Evolutionary conservation across 2,888 invertebrate species (phyloP).

Genomic region (Andrena dorsata): DNA sequence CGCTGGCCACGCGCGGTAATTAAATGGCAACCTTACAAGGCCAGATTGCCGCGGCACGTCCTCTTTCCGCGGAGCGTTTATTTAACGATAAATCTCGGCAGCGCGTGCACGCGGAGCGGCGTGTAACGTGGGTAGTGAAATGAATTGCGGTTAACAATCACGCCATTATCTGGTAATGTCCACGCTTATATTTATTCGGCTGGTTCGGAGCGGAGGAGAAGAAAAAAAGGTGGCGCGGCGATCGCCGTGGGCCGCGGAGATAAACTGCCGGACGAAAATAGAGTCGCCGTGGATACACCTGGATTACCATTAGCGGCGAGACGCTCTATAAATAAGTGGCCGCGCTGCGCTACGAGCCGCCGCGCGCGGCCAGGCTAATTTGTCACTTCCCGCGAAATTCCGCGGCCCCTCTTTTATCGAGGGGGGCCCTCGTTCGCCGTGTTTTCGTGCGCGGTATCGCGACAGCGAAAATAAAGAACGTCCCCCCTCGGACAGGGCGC

Average conservation of each 20-base stretch:
- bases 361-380: constrained; percentile 43
- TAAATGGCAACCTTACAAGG: constrained; percentile 40
- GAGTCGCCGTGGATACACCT: constrained; percentile 63
- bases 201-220: background rate
- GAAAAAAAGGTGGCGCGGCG: background rate
- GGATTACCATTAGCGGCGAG: constrained; percentile 60
- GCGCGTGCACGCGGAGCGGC: constrained; percentile 31
- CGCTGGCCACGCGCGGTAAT: background rate
- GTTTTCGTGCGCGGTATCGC: constrained; percentile 56
- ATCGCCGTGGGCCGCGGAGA: constrained; percentile 58
- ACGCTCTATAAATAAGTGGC: constrained; percentile 59
- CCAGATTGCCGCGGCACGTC: constrained; percentile 40
- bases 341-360: constrained; percentile 21
- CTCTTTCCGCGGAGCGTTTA: constrained; percentile 36
- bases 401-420: constrained; percentile 41
- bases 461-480: constrained; percentile 55
- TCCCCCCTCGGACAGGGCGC: constrained; percentile 2
- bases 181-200: constrained; percentile 47
- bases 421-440: constrained; percentile 24
- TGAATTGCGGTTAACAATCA: constrained; percentile 64
- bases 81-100: constrained; percentile 51
- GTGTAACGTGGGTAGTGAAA: constrained; percentile 61
- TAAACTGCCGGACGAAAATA: constrained; percentile 64
- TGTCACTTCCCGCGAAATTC: constrained; percentile 62
- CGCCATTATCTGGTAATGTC: constrained; percentile 61